Base-by-base conservation (phyloP, 2,888 invertebrate species). In the Kuschelorhynchus macadamiae region DNA sequence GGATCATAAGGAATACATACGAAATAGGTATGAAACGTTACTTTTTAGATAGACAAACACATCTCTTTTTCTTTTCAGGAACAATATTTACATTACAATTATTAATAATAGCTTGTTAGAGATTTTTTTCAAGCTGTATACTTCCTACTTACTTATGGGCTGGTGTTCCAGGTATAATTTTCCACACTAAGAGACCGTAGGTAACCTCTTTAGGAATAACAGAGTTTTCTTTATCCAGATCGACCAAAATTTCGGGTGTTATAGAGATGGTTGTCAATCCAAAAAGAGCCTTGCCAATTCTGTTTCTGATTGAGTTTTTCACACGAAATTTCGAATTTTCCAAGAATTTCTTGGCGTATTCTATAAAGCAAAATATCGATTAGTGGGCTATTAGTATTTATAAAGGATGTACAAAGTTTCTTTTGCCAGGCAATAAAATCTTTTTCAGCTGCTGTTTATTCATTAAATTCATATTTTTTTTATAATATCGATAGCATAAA, bases 221-320 rank as follows among this genome's bases (percentile, higher is more conserved):
- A 55, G 88, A 88, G 75, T 88, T 89, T 62, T 90, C 86, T 80
- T 90, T 88, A 52, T 89, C 86, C 7, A 96, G 83, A 78, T 95
- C 94, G 72, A 86, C 84, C 1, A 96, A 85, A 56, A 96, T 91
- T 71, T 91, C 90, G 0, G 91, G 89, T 0, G 93, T 93, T 1
- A 97, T 84, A 0, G 95, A 92, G 44, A 97, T 84, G 93, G 97
- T 95, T 0, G 96, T 95, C 61, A 97, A 91, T 52, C 97, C 97
- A 79, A 97, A 96, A 14, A 90, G 83, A 49, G 85, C 84, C 57
- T 82, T 82, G 50, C 96, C 96, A 79, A 96, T 88, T 80, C 93
- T 96, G 16, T 89, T 84, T 93, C 93, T 0, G 12, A 4, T 11
- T 4, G 4, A 2, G 11, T 36, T 36, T 36, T 36, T 9, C 11